These are phyloP conservation scores for Stictocephala bisonia DNA, from an alignment of 2,888 invertebrate species.

Conservation along the genomic window DNA sequence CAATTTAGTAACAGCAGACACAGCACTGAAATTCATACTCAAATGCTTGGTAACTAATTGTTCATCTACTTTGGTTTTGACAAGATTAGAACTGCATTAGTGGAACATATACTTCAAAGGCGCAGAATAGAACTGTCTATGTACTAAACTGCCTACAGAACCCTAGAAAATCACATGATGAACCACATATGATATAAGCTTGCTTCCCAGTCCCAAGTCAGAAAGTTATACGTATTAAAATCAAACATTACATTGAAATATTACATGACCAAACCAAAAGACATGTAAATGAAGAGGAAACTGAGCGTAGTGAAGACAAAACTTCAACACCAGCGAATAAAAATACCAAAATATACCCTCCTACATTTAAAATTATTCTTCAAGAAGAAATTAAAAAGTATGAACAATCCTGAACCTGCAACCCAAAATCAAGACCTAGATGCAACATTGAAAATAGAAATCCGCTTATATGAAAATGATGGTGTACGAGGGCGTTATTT, in stretches of 20 bases:
- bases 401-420: constrained; percentile 3
- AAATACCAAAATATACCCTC: too few species aligned
- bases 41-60: background rate
- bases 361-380: background rate
- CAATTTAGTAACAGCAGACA: constrained; percentile 28
- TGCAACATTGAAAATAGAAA: background rate
- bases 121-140: constrained; percentile 31
- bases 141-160: constrained; percentile 24
- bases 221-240: background rate
- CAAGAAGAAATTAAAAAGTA: constrained; percentile 15
- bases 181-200: background rate
- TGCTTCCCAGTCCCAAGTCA: constrained; percentile 1
- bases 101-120: constrained; percentile 5
- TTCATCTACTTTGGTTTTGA: background rate
- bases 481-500: constrained; percentile 20
- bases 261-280: background rate
- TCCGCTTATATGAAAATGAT: constrained; percentile 17
- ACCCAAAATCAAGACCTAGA: background rate
- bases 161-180: constrained; percentile 13
- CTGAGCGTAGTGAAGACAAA: background rate
- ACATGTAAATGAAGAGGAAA: background rate
- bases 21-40: constrained; percentile 15
- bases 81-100: background rate
- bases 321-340: background rate
- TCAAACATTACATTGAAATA: constrained; percentile 1